Evolutionary conservation across 2,888 invertebrate species (phyloP).

Genomic region (Coleophora deauratella): DNA sequence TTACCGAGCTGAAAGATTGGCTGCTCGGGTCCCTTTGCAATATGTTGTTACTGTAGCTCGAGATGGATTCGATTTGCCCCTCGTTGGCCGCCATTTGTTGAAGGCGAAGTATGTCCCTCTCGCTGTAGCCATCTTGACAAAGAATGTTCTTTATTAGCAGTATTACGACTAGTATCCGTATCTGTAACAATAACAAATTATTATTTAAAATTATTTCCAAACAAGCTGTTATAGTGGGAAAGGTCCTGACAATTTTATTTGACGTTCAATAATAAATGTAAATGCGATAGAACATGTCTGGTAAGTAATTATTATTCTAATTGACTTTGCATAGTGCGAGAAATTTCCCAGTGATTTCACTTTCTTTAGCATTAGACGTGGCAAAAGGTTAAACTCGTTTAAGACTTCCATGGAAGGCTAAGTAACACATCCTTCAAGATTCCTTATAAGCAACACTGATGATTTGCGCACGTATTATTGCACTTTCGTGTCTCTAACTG

Average conservation of each 20-base stretch:
- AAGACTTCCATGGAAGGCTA: slow-evolving; percentile 6
- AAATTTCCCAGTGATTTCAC: slow-evolving; percentile 25
- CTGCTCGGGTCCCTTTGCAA: slow-evolving; percentile 46
- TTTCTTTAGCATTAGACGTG: slow-evolving; percentile 21
- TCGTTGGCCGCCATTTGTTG: slow-evolving; percentile 49
- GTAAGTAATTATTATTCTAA: slow-evolving; percentile 20
- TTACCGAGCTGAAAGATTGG: slow-evolving; percentile 44
- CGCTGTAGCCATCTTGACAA: slow-evolving; percentile 58
- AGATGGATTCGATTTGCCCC: slow-evolving; percentile 41
- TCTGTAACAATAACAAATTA: slow-evolving; percentile 35
- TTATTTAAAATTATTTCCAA: background rate
- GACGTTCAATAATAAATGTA: background rate
- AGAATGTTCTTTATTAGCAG: slow-evolving; percentile 36
- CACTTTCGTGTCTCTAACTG: slow-evolving; percentile 13
- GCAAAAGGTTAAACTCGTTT: slow-evolving; percentile 18
- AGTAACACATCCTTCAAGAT: slow-evolving; percentile 10
- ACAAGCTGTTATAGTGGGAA: background rate
- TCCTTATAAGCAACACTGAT: slow-evolving; percentile 14
- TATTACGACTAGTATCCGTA: slow-evolving; percentile 61
- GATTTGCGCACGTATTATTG: slow-evolving; percentile 9
- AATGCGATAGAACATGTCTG: slow-evolving; percentile 16
- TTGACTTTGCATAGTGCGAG: slow-evolving; percentile 20
- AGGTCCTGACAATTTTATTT: background rate
- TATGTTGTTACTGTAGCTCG: slow-evolving; percentile 44
- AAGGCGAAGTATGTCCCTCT: slow-evolving; percentile 49